phyloP scores from a whole-genome alignment of 2,888 invertebrate species.

The Neoitamus cyanurus region DNA sequence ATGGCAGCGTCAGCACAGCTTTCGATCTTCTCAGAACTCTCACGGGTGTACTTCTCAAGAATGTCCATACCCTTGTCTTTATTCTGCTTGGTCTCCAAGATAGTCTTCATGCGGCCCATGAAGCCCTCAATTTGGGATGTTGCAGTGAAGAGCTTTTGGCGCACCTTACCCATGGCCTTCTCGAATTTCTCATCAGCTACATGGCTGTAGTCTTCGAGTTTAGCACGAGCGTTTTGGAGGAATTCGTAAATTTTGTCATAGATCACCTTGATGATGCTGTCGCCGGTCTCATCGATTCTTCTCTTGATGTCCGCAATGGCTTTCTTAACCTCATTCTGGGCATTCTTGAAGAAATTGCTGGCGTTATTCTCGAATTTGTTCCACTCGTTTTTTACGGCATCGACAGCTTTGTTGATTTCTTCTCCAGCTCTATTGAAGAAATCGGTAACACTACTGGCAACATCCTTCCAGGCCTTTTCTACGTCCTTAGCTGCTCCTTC shows the following conservation, averaged over 20 bases:
- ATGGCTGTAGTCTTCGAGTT: not conserved
- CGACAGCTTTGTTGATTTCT: conserved; percentile 11
- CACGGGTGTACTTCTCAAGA: not conserved
- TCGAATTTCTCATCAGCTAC: conserved; percentile 17
- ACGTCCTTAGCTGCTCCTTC: not conserved
- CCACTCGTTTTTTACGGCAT: conserved; percentile 7
- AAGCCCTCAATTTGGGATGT: conserved; percentile 13
- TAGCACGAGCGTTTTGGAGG: not conserved
- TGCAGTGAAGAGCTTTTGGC: conserved; percentile 4
- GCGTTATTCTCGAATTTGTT: conserved; percentile 3
- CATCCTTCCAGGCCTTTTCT: not conserved
- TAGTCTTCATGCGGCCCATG: not conserved
- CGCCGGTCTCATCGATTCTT: conserved; percentile 16
- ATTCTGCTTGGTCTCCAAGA: not conserved
- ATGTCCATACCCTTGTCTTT: conserved; percentile 8
- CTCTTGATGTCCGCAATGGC: not conserved
- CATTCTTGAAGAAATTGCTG: conserved; percentile 16
- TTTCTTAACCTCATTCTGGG: not conserved
- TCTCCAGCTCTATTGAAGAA: conserved; percentile 18
- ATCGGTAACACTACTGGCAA: not conserved
- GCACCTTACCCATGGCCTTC: not conserved
- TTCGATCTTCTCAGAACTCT: conserved; percentile 11
- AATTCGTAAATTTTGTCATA: conserved; percentile 13
- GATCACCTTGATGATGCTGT: not conserved
- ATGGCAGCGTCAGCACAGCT: conserved; percentile 9